phyloP scores from a whole-genome alignment of 2,888 invertebrate species.

The Cistogaster globosa region DNA sequence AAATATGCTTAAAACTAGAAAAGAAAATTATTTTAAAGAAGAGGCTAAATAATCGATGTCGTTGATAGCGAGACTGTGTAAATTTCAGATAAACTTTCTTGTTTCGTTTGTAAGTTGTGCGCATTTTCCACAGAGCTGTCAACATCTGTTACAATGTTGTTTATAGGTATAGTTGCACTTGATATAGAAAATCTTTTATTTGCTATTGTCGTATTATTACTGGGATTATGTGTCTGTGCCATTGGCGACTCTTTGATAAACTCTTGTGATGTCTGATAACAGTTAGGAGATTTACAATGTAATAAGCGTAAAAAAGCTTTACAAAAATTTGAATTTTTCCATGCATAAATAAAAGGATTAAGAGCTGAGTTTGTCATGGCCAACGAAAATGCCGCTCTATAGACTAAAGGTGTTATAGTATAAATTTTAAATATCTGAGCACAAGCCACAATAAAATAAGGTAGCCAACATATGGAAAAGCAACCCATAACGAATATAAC shows the following conservation, averaged over 20 bases:
- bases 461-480: slow-evolving; percentile 92
- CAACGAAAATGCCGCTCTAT: slow-evolving; percentile 87
- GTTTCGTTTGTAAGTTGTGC: neutral
- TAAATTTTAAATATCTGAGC: slow-evolving; percentile 85
- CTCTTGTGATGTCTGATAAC: slow-evolving; percentile 46
- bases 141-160: neutral
- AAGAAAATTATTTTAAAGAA: neutral
- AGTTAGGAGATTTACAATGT: slow-evolving; percentile 86
- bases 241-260: slow-evolving; percentile 27
- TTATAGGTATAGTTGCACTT: slow-evolving; percentile 47
- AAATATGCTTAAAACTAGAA: neutral
- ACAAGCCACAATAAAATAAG: slow-evolving; percentile 88
- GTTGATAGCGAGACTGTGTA: slow-evolving; percentile 49
- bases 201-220: slow-evolving; percentile 12
- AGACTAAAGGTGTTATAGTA: slow-evolving; percentile 85
- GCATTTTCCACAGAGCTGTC: neutral
- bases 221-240: slow-evolving; percentile 23
- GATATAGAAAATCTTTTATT: slow-evolving; percentile 46
- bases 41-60: slow-evolving; percentile 32
- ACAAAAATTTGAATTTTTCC: slow-evolving; percentile 92
- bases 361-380: slow-evolving; percentile 92
- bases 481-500: slow-evolving; percentile 90
- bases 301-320: slow-evolving; percentile 88
- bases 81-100: slow-evolving; percentile 24
- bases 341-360: slow-evolving; percentile 92